Base-by-base conservation (phyloP, 1,140 invertebrate species). In the Euborellia annulipes region DNA sequence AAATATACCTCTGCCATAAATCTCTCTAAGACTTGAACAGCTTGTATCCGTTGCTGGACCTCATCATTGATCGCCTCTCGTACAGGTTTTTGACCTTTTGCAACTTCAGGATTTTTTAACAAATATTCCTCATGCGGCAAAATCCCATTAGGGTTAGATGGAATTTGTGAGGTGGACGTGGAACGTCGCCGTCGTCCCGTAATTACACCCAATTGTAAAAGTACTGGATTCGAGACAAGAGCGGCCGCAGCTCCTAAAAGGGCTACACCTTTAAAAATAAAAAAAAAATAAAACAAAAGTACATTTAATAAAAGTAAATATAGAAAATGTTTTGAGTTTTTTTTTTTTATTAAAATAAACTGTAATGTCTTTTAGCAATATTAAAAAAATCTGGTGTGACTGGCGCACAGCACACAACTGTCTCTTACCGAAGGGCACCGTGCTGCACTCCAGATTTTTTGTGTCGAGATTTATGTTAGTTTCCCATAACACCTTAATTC, bases 161-260 rank as follows among this genome's bases (percentile, higher is more conserved):
- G n/a, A 22, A 23, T 36, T 14, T 8, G 18, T 19, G n/a, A 46
- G n/a, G 17, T 32, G 23, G 8, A 41, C 13, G 38, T 14, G 17
- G 36, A 32, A 39, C 49, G 60, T 41, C 66, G 58, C 52, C 76
- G 74, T 14, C 50, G 47, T 14, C 55, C 54, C 2, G 72, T 68
- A 8, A 84, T 66, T 3, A 79, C 75, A 39, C 82, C 79, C 22
- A 85, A 64, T 56, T 83, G 82, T 4, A 86, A 59, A 11, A 86
- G 66, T 22, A 84, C 68, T 1, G 83, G 82, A 62, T 85, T 83
- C 39, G 74, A 75, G 30, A 80, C 78, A 30, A 85, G 61, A 3
- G 81, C 78, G 17, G 82, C 82, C 0, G 82, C 80, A 4, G 81
- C 81, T 17, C 82, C 82, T 20, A 86, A 66, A 8, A 86, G 62